Percentiles rank a stretch among this genome's conserved stretches.
These are phyloP conservation scores for Spermophilus dauricus DNA, from an alignment of 2,113 vertebrate genomes.

Conservation along the genomic window DNA sequence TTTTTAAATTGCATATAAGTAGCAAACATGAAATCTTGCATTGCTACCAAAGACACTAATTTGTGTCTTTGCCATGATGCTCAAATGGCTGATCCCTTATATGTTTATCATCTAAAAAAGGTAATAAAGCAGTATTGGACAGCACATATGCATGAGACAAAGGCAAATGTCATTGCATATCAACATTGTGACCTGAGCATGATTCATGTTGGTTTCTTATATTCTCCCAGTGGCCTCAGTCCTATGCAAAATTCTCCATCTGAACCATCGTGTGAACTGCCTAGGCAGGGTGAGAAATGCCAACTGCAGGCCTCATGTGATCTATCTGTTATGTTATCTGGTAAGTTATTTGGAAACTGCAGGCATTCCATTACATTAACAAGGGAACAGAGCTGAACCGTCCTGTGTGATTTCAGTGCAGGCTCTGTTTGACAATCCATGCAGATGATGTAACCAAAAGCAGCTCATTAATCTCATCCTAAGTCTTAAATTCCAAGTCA, in stretches of 20 bases:
- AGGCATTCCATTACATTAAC: constrained; percentile 59
- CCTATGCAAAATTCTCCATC: constrained; percentile 64
- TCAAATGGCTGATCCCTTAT: not conserved
- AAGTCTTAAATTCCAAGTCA: constrained; percentile 80
- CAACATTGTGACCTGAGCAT: not conserved
- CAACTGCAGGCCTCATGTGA: constrained; percentile 73
- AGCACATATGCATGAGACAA: not conserved
- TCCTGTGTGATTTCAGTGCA: constrained; percentile 78
- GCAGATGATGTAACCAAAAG: constrained; percentile 85
- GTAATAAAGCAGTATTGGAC: constrained; percentile 50
- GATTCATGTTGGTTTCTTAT: constrained; percentile 54
- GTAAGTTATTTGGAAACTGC: constrained; percentile 83
- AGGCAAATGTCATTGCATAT: constrained; percentile 24
- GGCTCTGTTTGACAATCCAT: constrained; percentile 82
- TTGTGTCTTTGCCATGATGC: not conserved
- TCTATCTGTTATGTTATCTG: constrained; percentile 84
- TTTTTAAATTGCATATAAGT: not conserved
- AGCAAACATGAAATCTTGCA: not conserved
- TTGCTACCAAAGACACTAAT: constrained; percentile 22
- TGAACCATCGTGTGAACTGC: constrained; percentile 43
- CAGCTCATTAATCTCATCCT: constrained; percentile 84
- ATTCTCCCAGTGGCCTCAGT: constrained; percentile 65
- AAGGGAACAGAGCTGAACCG: constrained; percentile 76
- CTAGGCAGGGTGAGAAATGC: constrained; percentile 75
- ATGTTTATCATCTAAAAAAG: not conserved